A percentile compares a stretch with the other conserved stretches of the same genome.
phyloP scores from a whole-genome alignment of 2,113 vertebrate genomes.

The Microtus pennsylvanicus region DNA sequence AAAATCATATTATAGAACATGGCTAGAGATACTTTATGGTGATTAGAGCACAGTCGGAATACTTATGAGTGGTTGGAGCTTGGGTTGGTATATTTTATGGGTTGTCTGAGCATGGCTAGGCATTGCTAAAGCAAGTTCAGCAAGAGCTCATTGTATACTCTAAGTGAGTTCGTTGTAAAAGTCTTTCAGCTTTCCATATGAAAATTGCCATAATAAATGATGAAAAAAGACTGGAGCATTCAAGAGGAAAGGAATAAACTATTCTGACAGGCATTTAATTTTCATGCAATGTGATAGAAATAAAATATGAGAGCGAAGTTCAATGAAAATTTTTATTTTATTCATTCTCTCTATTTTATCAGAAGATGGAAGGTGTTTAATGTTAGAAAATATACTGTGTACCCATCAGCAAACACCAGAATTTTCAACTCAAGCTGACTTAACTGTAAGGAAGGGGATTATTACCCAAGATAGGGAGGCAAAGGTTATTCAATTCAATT shows the following conservation, averaged over 20 bases:
- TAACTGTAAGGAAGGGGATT: background rate
- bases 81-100: background rate
- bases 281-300: constrained; percentile 19
- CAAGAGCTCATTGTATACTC: background rate
- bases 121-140: background rate
- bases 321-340: background rate
- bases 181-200: constrained; percentile 10
- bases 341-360: constrained; percentile 30
- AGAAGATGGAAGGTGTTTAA: background rate
- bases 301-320: background rate
- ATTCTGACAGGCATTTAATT: constrained; percentile 28
- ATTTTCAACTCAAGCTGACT: background rate
- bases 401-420: constrained; percentile 10
- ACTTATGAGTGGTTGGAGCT: background rate
- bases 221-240: background rate
- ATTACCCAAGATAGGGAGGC: constrained; percentile 3
- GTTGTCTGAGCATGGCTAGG: background rate
- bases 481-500: background rate
- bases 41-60: background rate
- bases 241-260: background rate
- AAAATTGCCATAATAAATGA: constrained; percentile 39
- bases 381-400: constrained; percentile 14
- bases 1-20: background rate
- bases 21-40: background rate
- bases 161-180: background rate